Conservation (phyloP, 2,113 vertebrate genomes). For the Fregetta grallaria region DNA sequence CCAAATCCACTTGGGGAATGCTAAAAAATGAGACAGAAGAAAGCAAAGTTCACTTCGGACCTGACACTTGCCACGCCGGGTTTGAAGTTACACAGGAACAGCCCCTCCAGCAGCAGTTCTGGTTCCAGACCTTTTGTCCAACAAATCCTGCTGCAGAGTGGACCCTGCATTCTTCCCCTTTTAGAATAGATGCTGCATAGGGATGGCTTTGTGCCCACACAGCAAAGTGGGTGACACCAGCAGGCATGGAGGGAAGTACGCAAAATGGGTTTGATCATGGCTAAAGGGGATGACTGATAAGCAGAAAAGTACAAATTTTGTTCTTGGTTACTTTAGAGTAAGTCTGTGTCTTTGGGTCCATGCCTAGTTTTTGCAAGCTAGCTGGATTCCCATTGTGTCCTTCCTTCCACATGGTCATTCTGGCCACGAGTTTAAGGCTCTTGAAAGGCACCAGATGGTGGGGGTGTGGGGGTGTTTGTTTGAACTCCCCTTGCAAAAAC, state of each 20-base stretch:
- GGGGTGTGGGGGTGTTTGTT: neutral
- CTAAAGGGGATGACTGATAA: neutral
- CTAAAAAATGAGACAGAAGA: neutral
- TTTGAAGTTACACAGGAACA: neutral
- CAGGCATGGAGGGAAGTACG: neutral
- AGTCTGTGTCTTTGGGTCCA: neutral
- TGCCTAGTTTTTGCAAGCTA: slow-evolving; percentile 12
- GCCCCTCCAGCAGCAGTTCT: neutral
- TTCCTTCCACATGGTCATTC: neutral
- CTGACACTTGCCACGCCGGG: neutral
- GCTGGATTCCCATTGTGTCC: neutral
- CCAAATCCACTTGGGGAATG: neutral
- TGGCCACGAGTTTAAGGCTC: slow-evolving; percentile 3
- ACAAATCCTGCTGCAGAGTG: neutral
- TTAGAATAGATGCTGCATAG: neutral
- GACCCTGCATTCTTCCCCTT: neutral
- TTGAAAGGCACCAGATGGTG: slow-evolving; percentile 42
- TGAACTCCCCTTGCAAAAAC: slow-evolving; percentile 29
- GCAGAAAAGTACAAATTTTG: neutral
- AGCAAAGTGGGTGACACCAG: neutral
- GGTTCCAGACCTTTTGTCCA: neutral
- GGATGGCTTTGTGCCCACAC: neutral
- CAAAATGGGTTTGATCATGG: neutral
- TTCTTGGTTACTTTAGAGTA: neutral
- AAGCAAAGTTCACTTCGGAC: neutral